These are phyloP conservation scores for Aix galericulata DNA, from an alignment of 2,113 vertebrate genomes.

Conservation along the genomic window DNA sequence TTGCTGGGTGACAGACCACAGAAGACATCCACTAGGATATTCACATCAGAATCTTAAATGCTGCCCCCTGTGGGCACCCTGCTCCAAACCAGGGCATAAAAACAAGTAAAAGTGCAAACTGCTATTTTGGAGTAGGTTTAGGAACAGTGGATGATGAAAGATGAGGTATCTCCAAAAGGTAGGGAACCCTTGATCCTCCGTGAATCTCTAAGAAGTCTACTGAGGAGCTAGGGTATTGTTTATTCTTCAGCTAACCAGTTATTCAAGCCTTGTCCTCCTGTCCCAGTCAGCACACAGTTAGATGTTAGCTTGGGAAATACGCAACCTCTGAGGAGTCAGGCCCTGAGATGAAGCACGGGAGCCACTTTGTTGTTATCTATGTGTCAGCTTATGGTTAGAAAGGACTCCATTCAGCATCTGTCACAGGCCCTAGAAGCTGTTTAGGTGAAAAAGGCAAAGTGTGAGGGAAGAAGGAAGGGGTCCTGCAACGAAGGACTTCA, in stretches of 20 bases:
- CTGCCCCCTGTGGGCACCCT: background rate
- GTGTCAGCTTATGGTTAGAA: background rate
- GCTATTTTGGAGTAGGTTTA: background rate
- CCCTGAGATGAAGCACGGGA: background rate
- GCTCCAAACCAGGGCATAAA: background rate
- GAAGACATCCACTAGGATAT: background rate
- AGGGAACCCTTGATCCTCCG: accelerated
- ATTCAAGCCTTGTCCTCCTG: background rate
- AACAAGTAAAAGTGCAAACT: background rate
- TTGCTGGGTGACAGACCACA: background rate
- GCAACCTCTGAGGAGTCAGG: background rate
- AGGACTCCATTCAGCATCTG: background rate
- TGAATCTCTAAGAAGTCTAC: background rate
- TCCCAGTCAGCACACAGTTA: background rate
- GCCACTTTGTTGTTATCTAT: background rate
- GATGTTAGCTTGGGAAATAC: background rate
- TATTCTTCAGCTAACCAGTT: background rate
- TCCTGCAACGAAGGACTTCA: background rate
- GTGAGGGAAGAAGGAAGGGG: background rate
- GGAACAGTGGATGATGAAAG: background rate
- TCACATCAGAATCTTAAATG: background rate
- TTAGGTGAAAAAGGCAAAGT: background rate
- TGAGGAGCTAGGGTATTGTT: background rate
- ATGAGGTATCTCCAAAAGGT: accelerated
- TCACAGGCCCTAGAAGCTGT: background rate